Base-by-base conservation (phyloP, 2,888 invertebrate species). In the Diogma glabrata region DNA sequence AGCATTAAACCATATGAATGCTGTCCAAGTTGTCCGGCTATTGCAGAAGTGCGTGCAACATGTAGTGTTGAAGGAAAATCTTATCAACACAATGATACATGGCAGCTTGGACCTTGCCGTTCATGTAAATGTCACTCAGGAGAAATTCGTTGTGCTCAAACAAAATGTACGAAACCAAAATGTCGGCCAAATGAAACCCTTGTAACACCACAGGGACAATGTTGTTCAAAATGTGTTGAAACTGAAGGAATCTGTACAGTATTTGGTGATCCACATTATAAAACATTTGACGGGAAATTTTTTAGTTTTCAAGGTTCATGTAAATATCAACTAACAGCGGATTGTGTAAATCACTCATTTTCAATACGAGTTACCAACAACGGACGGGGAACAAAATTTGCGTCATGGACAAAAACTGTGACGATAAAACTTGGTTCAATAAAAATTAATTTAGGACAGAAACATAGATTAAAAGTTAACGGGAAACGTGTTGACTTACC, bases 261-360 rank as follows among this genome's bases (percentile, higher is more conserved):
- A 2, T 94, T 91, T 61, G 94, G 94, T 1, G 93, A 94, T 67
- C 93, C 94, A 0, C 94, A 95, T 67, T 95, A 94, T 66, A 82
- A 87, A 62, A 93, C 93, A 4, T 96, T 94, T 67, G 96, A 96
- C 63, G 93, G 94, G 30, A 86, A 87, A 65, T 87, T 91, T 63
- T 95, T 85, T 69, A 91, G 88, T 65, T 95, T 95, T 65, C 89
- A 89, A 72, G 95, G 94, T 28, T 80, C 89, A 1, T 95, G 95
- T 72, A 90, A 90, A 67, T 95, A 95, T 67, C 83, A 91, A 59
- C 70, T 95, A 57, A 82, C 84, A 1, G 82, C 88, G 16, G 93
- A 94, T 67, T 94, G 93, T 64, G 70, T 69, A 22, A 79, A 79
- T 58, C 78, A 82, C 59, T 79, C 82, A 12, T 94, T 94, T 66